Conservation (phyloP, 2,888 invertebrate genomes). For the Nowickia ferox region DNA sequence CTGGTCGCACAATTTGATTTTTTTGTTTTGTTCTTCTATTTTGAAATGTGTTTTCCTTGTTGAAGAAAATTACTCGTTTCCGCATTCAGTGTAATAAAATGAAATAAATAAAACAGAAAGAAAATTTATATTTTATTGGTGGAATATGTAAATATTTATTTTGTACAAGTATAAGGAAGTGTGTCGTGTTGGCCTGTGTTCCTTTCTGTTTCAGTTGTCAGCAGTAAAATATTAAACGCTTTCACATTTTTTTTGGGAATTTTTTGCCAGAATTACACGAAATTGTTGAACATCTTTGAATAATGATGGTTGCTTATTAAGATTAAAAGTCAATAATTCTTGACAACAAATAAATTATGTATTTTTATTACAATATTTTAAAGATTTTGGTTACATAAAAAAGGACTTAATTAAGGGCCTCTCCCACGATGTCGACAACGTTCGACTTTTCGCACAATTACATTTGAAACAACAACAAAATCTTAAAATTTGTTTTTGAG, state of each 20-base stretch:
- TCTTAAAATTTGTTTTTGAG: no score
- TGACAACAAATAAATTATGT: not conserved
- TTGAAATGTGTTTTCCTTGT: not conserved
- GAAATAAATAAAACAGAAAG: not conserved
- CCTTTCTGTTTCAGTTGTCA: not conserved
- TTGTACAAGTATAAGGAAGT: not conserved
- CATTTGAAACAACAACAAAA: no score
- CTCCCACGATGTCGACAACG: no score
- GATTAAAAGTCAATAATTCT: not conserved
- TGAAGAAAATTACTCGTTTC: not conserved
- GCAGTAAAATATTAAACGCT: not conserved
- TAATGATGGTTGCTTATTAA: not conserved
- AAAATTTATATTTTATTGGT: not conserved
- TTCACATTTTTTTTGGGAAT: not conserved
- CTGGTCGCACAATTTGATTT: not conserved
- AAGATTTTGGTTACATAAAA: no score
- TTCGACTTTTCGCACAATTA: no score
- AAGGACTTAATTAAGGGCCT: no score
- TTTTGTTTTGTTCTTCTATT: not conserved
- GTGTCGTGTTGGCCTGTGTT: not conserved
- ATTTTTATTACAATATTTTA: no score
- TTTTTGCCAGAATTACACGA: not conserved
- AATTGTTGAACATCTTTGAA: not conserved
- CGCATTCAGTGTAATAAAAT: not conserved
- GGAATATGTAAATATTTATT: constrained; percentile 6